Conservation (phyloP, 2,113 vertebrate species). For the Pogona vitticeps region DNA sequence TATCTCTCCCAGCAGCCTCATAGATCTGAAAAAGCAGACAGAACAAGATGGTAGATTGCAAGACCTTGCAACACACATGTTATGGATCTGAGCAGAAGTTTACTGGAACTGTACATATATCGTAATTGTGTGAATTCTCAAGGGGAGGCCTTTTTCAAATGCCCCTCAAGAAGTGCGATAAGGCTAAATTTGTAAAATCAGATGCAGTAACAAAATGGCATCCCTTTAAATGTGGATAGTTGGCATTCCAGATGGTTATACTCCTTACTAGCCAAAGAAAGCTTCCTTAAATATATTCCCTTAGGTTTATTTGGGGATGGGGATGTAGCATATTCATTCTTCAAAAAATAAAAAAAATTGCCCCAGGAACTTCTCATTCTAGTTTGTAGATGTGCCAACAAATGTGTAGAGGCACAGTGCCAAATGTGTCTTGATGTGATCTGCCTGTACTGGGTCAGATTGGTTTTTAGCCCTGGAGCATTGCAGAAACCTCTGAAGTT, state of each 20-base stretch:
- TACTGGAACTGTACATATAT: neutral
- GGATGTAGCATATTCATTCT: neutral
- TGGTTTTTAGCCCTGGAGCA: constrained; percentile 14
- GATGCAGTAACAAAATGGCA: no score
- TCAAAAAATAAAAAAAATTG: neutral
- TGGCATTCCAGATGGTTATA: no score
- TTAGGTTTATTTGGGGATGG: neutral
- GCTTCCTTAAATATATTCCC: neutral
- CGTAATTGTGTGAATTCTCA: no score
- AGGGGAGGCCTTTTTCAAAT: no score
- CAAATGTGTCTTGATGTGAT: constrained; percentile 2
- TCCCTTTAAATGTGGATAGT: no score
- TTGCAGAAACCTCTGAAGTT: constrained; percentile 47
- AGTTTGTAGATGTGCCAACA: neutral
- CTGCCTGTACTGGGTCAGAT: constrained; percentile 22
- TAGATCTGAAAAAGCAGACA: neutral
- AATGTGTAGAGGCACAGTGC: constrained; percentile 4
- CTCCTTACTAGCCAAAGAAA: neutral
- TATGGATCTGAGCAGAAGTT: neutral
- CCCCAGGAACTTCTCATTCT: neutral
- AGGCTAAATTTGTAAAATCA: no score
- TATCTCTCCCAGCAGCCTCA: neutral
- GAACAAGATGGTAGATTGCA: neutral
- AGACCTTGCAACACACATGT: neutral
- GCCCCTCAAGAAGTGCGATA: no score